These are phyloP conservation scores for Darevskia mixta DNA, from an alignment of 2,797 vertebrate genomes.

Conservation along the genomic window DNA sequence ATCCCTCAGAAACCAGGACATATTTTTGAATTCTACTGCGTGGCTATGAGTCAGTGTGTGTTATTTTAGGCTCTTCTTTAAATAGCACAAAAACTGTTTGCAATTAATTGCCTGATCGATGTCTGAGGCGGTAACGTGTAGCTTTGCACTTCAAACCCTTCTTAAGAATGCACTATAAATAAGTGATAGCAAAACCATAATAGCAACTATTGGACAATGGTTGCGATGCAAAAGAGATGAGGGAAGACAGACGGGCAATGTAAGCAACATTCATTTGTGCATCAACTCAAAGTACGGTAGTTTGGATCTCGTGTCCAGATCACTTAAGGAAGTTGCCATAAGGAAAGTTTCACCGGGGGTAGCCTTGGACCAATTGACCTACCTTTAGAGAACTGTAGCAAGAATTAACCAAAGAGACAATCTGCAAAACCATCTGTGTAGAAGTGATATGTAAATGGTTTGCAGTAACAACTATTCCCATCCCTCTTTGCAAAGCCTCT, in stretches of 20 bases:
- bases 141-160: conserved; percentile 4
- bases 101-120: conserved; percentile 41
- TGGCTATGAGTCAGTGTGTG: conserved; percentile 48
- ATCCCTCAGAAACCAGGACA: conserved; percentile 36
- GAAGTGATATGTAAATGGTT: no score
- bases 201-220: not conserved
- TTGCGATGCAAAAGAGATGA: not conserved
- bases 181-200: not conserved
- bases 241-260: not conserved
- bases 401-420: no score
- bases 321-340: not conserved
- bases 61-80: conserved; percentile 46
- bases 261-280: not conserved
- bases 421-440: no score
- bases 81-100: conserved; percentile 46
- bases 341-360: no score
- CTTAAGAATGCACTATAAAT: conserved; percentile 5
- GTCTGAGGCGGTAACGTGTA: not conserved
- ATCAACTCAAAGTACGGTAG: not conserved
- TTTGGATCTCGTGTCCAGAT: conserved; percentile 34
- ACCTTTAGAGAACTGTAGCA: no score
- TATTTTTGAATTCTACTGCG: conserved; percentile 46
- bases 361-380: no score
- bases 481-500: no score
- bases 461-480: no score